These are phyloP conservation scores for Uromys caudimaculatus DNA, from an alignment of 2,797 vertebrate genomes.

Conservation along the genomic window DNA sequence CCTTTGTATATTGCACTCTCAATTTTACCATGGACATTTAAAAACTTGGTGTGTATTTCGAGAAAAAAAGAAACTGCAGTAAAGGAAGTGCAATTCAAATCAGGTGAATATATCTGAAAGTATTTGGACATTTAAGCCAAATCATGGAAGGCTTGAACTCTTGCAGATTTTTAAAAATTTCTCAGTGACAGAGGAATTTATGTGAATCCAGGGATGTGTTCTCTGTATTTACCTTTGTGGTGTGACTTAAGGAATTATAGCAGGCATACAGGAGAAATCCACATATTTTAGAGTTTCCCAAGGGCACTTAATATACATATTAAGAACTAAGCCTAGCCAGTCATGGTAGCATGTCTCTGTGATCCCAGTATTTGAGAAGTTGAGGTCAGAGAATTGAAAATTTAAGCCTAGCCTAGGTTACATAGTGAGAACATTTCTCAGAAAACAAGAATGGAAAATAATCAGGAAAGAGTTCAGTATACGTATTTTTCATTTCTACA, in stretches of 20 bases:
- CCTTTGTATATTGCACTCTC: background rate
- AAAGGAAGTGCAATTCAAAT: background rate
- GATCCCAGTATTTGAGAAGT: background rate
- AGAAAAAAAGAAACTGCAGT: background rate
- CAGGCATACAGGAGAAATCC: background rate
- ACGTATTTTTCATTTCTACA: background rate
- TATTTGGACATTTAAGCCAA: background rate
- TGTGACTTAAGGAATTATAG: slow-evolving; percentile 14
- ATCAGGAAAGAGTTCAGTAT: background rate
- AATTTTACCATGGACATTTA: slow-evolving; percentile 5
- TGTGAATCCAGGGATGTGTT: background rate
- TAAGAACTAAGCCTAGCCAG: background rate
- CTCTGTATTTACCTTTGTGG: background rate
- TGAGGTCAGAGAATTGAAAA: background rate
- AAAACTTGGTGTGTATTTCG: background rate
- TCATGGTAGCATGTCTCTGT: background rate
- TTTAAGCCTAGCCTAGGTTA: background rate
- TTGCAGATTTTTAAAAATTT: background rate
- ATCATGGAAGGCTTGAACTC: background rate
- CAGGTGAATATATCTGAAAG: background rate
- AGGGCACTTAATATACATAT: background rate
- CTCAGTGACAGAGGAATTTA: background rate
- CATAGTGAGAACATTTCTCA: background rate
- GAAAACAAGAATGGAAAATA: background rate
- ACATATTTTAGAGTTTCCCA: background rate